Evolutionary conservation across 2,888 invertebrate genomes (phyloP).

Genomic region (Protodeltote pygarga): DNA sequence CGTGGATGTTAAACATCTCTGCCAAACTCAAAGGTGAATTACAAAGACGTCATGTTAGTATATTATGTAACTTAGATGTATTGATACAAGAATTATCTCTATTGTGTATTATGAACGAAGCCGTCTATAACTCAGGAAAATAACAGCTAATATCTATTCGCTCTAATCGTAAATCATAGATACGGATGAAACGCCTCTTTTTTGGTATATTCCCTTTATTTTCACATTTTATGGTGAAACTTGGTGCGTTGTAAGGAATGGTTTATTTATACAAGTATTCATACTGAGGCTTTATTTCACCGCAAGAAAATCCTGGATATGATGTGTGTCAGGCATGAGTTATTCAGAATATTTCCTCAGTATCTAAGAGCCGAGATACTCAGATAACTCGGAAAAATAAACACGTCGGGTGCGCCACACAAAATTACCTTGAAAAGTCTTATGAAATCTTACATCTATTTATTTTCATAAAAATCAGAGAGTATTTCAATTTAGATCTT

Average conservation of each 20-base stretch:
- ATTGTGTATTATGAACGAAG: constrained; percentile 21
- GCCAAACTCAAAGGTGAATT: too few relatives aligned
- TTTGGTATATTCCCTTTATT: constrained; percentile 69
- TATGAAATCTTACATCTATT: constrained; percentile 3
- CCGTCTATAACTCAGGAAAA: constrained; percentile 61
- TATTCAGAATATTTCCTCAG: constrained; percentile 51
- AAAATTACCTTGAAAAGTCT: constrained; percentile 23
- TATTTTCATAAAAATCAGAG: constrained; percentile 1
- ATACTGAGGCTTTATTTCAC: constrained; percentile 66
- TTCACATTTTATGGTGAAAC: constrained; percentile 74
- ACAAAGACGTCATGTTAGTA: too few relatives aligned
- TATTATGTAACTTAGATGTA: too few relatives aligned
- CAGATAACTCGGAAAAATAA: constrained; percentile 38
- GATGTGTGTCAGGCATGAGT: constrained; percentile 49
- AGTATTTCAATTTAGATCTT: constrained; percentile 20
- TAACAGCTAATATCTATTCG: constrained; percentile 68
- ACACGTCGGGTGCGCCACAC: constrained; percentile 12
- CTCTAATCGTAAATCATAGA: constrained; percentile 75
- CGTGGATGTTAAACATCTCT: too few relatives aligned
- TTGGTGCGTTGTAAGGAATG: constrained; percentile 72
- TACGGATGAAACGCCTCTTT: constrained; percentile 67
- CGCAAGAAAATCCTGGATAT: constrained; percentile 51
- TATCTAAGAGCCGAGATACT: constrained; percentile 33
- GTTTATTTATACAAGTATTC: constrained; percentile 82
- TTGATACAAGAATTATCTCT: constrained; percentile 13